phyloP scores from a whole-genome alignment of 2,797 vertebrate species.

The Cossypha dichroa region DNA sequence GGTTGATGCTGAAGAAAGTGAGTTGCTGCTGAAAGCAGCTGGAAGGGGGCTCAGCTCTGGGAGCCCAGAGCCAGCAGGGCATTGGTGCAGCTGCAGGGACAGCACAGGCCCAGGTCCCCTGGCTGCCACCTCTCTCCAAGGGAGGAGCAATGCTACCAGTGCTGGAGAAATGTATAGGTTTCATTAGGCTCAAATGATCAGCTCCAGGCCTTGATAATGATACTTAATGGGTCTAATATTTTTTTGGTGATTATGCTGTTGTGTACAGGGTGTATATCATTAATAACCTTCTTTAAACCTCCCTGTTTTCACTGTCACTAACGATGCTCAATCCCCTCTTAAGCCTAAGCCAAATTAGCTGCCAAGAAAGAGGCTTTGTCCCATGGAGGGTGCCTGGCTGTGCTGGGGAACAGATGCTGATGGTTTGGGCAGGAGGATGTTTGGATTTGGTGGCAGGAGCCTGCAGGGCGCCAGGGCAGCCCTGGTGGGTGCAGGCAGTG shows the following conservation, averaged over 20 bases:
- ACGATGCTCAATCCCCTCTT: not conserved
- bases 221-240: conserved; percentile 60
- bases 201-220: conserved; percentile 61
- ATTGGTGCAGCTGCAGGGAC: not conserved
- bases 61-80: not conserved
- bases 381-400: not conserved
- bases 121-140: not conserved
- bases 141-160: not conserved
- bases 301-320: conserved; percentile 7
- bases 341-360: not conserved
- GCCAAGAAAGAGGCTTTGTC: not conserved
- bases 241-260: conserved; percentile 15
- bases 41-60: not conserved
- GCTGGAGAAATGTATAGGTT: conserved; percentile 52
- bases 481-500: accelerated
- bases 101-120: accelerated
- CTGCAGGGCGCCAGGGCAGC: not conserved
- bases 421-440: not conserved
- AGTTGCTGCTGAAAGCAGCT: not conserved
- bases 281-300: conserved; percentile 51
- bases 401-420: not conserved
- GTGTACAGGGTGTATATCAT: conserved; percentile 45
- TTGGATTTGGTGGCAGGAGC: not conserved
- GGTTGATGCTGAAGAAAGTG: not conserved
- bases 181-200: conserved; percentile 67